phyloP scores from a whole-genome alignment of 2,888 invertebrate species.

The Rhagonycha fulva region DNA sequence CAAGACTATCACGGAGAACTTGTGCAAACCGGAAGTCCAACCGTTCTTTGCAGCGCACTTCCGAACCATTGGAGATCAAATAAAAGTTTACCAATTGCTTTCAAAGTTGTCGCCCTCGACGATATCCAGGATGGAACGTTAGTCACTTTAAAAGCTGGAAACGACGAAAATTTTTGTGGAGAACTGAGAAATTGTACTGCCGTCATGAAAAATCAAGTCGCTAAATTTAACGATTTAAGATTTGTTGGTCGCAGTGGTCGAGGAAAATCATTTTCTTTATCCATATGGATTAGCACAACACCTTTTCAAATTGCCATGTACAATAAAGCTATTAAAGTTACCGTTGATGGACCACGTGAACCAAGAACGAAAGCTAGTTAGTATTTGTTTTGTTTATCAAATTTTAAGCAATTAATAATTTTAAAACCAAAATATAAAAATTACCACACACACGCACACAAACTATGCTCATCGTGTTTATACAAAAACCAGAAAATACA shows the following conservation, averaged over 20 bases:
- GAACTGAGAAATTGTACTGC: conserved; percentile 93
- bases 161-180: conserved; percentile 97
- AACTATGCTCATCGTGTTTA: conserved; percentile 36
- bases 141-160: conserved; percentile 93
- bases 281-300: conserved; percentile 86
- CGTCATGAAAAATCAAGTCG: conserved; percentile 96
- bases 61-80: conserved; percentile 98
- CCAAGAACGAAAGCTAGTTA: conserved; percentile 96
- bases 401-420: background rate
- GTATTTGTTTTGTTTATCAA: conserved; percentile 52
- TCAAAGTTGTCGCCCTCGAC: conserved; percentile 92
- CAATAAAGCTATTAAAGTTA: conserved; percentile 97
- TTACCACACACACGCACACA: conserved; percentile 31
- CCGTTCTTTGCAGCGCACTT: conserved; percentile 90
- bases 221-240: conserved; percentile 97
- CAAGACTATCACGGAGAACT: conserved; percentile 92
- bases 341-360: conserved; percentile 98
- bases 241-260: conserved; percentile 97
- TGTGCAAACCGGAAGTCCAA: conserved; percentile 93
- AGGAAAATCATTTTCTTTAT: conserved; percentile 94
- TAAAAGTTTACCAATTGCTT: conserved; percentile 94
- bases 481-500: conserved; percentile 38
- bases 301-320: conserved; percentile 90
- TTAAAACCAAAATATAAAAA: background rate
- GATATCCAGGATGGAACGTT: conserved; percentile 93